These are phyloP conservation scores for Oxytorus armatus DNA, from an alignment of 2,888 invertebrate genomes.

Conservation along the genomic window DNA sequence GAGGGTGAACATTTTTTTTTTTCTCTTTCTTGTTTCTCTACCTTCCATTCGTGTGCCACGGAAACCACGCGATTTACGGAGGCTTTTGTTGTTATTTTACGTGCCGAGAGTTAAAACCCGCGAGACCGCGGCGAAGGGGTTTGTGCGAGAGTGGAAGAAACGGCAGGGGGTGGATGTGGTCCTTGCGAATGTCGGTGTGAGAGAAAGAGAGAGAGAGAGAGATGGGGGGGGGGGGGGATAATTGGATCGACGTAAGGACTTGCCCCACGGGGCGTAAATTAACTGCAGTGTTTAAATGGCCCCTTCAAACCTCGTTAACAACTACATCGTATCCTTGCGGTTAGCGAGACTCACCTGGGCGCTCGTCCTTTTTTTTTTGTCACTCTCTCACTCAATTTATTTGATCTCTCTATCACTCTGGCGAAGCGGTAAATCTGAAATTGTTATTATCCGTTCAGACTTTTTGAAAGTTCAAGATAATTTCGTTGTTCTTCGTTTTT, in stretches of 20 bases:
- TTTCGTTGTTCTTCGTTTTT: too few species aligned
- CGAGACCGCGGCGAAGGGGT: background rate
- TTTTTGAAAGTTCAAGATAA: too few species aligned
- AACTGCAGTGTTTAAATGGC: constrained; percentile 68
- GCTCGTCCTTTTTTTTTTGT: constrained; percentile 22
- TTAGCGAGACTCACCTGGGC: constrained; percentile 20
- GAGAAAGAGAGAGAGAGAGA: constrained; percentile 17
- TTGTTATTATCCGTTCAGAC: background rate
- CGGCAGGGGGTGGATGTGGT: constrained; percentile 8
- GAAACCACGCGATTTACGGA: constrained; percentile 21
- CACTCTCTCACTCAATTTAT: background rate
- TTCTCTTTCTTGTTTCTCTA: constrained; percentile 2
- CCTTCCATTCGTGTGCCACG: background rate
- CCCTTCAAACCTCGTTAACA: constrained; percentile 67
- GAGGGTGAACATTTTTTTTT: background rate
- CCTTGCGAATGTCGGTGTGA: too few species aligned
- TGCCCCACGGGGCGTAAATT: constrained; percentile 62
- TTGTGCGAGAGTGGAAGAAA: background rate
- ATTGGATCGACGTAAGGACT: constrained; percentile 67
- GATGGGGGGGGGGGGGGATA: constrained; percentile 36
- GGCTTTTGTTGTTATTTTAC: constrained; percentile 53
- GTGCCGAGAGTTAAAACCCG: constrained; percentile 11
- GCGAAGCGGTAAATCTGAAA: background rate
- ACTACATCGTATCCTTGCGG: constrained; percentile 58
- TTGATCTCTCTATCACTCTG: background rate